Evolutionary conservation across 2,113 vertebrate species (phyloP), one percentile per base, ranked within the genome.

Genomic region (Corythoichthys intestinalis): DNA sequence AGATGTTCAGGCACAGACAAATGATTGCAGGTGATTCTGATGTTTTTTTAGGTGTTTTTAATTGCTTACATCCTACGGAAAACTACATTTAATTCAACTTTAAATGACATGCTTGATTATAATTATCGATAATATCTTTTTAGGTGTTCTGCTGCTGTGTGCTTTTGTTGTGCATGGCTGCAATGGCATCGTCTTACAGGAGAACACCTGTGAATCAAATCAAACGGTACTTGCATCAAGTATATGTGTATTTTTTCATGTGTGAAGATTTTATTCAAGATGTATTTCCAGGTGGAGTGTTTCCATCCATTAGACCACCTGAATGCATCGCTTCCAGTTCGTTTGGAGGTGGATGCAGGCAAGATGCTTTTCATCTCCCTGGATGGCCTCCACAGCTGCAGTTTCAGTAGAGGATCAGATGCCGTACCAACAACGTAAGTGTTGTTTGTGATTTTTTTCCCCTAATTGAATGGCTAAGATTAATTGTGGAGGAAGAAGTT

Each of bases 61-160:
- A 28, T 34, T 6, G 49, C 49, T 50, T 17, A 17, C 15, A 50
- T 54, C 28, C 9, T 28, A 10, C 3, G 20, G n/a, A 14, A 10
- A 57, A 4, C 34, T 58, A 37, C 34, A 28, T 7, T 54, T 54
- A 20, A 2, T n/a, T 59, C 13, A n/a, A 44, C 1, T 37, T 9
- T 41, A 17, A 6, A n/a, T 61, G 17, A 11, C 1, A 44, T 41
- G 17, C 14, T 59, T 38, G 57, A 20, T 4, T 8, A 39, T 17
- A 8, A 17, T 60, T 10, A 28, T 50, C 35, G 15, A n/a, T 41
- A 39, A 39, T 76, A 13, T 80, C 20, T 74, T 72, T 75, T 5
- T 48, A 87, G 89, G 56, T 73, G 52, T 80, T 65, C 49, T 89
- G 6, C 74, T 89, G 64, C 62, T 88, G 65, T 82, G 69, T 50